Base-by-base conservation (phyloP, 1,140 invertebrate genomes). In the Drosophila yakuba region DNA sequence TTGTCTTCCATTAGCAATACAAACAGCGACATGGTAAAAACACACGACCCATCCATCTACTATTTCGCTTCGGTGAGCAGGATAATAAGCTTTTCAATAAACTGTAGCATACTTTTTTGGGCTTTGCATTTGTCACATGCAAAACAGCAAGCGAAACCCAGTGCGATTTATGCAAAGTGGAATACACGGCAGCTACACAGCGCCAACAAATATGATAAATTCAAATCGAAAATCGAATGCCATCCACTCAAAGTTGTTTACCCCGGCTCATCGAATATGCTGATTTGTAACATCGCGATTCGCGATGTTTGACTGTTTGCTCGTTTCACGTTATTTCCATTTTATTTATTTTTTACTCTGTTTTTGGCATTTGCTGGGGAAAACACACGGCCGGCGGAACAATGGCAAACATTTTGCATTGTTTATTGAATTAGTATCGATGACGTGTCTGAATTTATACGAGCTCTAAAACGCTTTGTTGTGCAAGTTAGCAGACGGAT, bases 401-500 rank as follows among this genome's bases (percentile, higher is more conserved):
- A 59, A 67, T 55, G 72, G 28, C 57, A 62, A 47, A 77, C 58
- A 64, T 66, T 62, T 81, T 77, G 55, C 62, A 82, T 82, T 82
- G 74, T 82, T 82, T 82, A 82, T 82, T 82, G 74, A 81, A 78
- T 82, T 82, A 82, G 73, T 82, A 82, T 82, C 79, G 73, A 69
- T 81, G 62, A 52, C 54, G 54, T 77, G 79, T 64, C 72, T 79
- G 50, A 36, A 57, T 52, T 56, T 38, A 57, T 25, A 64, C 69
- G 43, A 28, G 45, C 38, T 54, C 58, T 47, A 44, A 74, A 50
- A 11, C n/a, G 47, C 47, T 50, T 50, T 25, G 25, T 15, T 44
- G 51, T 47, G 35, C 58, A 15, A 44, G 58, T 47, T 62, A 38
- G 47, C 47, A 50, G 25, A 50, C 47, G 47, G 36, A 51, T 51